Base-by-base conservation (phyloP, 2,113 vertebrate species). In the Nothobranchius furzeri region DNA sequence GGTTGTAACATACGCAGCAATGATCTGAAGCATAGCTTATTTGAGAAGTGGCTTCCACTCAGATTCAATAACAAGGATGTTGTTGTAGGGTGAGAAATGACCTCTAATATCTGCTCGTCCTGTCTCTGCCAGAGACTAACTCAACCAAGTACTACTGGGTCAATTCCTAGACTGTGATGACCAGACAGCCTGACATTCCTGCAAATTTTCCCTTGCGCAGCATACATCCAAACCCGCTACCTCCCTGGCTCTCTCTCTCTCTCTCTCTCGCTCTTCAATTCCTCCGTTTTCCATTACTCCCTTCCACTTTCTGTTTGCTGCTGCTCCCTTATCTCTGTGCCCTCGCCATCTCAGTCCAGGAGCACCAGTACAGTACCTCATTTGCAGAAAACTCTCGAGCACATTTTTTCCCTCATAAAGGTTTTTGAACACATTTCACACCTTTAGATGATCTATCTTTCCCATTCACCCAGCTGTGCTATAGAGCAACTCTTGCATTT, bases 231-330 rank as follows among this genome's bases (percentile, higher is more conserved):
- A 40, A 53, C 24, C 48, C 9, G 1, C 69, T 69, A 49, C 49
- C 40, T 64, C 50, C 52, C 64, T 37, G 43, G 20, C 20, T 20
- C 20, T 40, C 15, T 64, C 51, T 37, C 57, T 68, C 25, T 58
- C 30, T 30, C 40, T 67, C 57, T 50, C 25, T 67, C 50, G 42
- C 59, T 54, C 43, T 71, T 64, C 64, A 66, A 47, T 70, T 62
- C 73, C 63, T 70, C 77, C 74, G 73, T 85, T 85, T 87, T 74
- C 85, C 83, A 81, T 85, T 78, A 73, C 76, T 82, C 54, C 54
- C 54, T 64, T 75, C 35, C 64, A 68, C 77, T 79, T 56, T n/a
- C 63, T 68, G 76, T 80, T 82, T 68, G 73, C 72, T 47, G 52
- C 62, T 48, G 52, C 72, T 78, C 69, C 71, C 73, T 87, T 89